Evolutionary conservation across 2,113 vertebrate genomes (phyloP).

Genomic region (Festucalex cinctus): DNA sequence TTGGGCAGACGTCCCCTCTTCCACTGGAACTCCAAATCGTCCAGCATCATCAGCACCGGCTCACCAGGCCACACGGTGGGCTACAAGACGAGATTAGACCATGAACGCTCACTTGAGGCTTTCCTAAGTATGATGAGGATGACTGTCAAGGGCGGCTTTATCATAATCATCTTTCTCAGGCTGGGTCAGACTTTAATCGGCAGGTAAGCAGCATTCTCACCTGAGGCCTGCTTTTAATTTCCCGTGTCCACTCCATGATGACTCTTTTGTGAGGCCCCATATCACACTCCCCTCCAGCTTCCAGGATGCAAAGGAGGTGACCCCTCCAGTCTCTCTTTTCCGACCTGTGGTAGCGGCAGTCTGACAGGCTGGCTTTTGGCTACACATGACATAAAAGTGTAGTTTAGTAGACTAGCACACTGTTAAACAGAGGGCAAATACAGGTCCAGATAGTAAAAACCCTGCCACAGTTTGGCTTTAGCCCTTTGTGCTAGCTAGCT

Average conservation of each 20-base stretch:
- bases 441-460: too few relatives aligned
- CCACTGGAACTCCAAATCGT: constrained; percentile 77
- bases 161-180: constrained; percentile 46
- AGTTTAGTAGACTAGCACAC: background rate
- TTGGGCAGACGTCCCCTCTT: constrained; percentile 66
- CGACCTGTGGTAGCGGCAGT: constrained; percentile 39
- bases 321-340: constrained; percentile 64
- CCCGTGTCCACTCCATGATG: constrained; percentile 70
- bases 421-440: too few relatives aligned
- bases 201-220: constrained; percentile 29
- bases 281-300: constrained; percentile 58
- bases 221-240: constrained; percentile 58
- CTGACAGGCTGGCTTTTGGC: constrained; percentile 41
- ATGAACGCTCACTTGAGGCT: background rate
- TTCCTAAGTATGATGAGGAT: background rate
- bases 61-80: constrained; percentile 70
- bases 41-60: constrained; percentile 71
- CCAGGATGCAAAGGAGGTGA: constrained; percentile 60
- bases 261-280: constrained; percentile 60
- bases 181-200: constrained; percentile 51
- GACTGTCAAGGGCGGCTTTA: constrained; percentile 23
- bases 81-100: constrained; percentile 20
- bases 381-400: constrained; percentile 10
- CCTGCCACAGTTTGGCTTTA: too few relatives aligned
- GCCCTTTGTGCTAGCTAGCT: too few relatives aligned